Conservation (phyloP, 1,140 invertebrate species). For the Drosophila pseudoobscura region DNA sequence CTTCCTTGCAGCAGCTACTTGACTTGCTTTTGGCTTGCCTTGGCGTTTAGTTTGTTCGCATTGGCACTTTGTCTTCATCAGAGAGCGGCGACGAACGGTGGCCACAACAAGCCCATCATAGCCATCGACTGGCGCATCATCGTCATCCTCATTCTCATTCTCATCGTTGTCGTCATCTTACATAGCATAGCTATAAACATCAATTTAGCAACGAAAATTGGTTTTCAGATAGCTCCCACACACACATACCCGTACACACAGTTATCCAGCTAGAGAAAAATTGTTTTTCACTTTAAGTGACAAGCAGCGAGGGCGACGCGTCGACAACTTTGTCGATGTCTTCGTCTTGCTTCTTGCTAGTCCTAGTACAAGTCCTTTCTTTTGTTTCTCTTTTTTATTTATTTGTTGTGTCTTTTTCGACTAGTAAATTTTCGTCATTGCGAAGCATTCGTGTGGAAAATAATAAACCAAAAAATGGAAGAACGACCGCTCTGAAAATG, state of each 20-base stretch:
- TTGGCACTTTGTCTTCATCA: constrained; percentile 79
- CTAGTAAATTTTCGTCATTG: constrained; percentile 60
- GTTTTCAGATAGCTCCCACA: constrained; percentile 73
- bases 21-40: constrained; percentile 27
- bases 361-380: constrained; percentile 26
- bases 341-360: constrained; percentile 30
- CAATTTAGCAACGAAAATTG: constrained; percentile 80
- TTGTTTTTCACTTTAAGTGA: constrained; percentile 80
- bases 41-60: constrained; percentile 72
- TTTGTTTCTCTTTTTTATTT: constrained; percentile 33
- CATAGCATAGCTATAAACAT: constrained; percentile 81
- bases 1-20: constrained; percentile 41
- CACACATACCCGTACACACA: constrained; percentile 29
- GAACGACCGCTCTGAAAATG: constrained; percentile 15
- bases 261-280: constrained; percentile 64
- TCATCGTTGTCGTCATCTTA: constrained; percentile 63
- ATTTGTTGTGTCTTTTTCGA: constrained; percentile 42
- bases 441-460: constrained; percentile 69
- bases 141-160: constrained; percentile 44
- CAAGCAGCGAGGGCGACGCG: constrained; percentile 45
- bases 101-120: constrained; percentile 76
- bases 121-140: constrained; percentile 68
- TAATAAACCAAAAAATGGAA: constrained; percentile 52
- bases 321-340: constrained; percentile 50
- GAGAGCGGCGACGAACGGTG: constrained; percentile 28